Conservation (phyloP, 2,113 vertebrate species). For the Hippocampus abdominalis region DNA sequence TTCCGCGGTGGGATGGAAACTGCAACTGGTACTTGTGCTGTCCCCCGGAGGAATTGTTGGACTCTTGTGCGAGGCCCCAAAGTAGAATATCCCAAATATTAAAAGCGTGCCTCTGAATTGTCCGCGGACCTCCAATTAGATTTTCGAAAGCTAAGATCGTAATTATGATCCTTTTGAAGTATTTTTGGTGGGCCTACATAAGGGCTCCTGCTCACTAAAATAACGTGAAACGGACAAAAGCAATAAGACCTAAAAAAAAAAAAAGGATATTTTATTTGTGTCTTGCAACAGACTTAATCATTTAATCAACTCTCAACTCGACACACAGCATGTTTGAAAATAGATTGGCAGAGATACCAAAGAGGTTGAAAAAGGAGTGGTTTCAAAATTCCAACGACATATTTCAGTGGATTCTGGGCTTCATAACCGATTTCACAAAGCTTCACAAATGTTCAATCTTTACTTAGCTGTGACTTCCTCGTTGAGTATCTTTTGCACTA, state of each 20-base stretch:
- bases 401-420: neutral
- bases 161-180: too few species aligned
- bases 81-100: neutral
- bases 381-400: neutral
- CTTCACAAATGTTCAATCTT: neutral
- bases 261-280: too few species aligned
- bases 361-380: neutral
- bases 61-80: conserved; percentile 2
- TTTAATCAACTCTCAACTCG: too few species aligned
- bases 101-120: neutral
- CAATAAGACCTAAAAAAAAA: too few species aligned
- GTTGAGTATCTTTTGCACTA: neutral
- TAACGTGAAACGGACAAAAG: too few species aligned
- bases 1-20: conserved; percentile 80
- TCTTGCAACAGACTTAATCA: too few species aligned
- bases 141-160: neutral
- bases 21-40: conserved; percentile 77
- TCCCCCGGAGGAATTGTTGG: conserved; percentile 1
- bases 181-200: neutral
- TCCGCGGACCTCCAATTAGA: neutral
- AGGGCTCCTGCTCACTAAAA: too few species aligned
- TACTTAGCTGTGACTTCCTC: neutral
- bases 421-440: neutral
- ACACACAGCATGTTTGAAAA: too few species aligned
- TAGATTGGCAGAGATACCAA: too few species aligned